phyloP scores from a whole-genome alignment of 2,113 vertebrate species.

The Aldabrachelys gigantea region DNA sequence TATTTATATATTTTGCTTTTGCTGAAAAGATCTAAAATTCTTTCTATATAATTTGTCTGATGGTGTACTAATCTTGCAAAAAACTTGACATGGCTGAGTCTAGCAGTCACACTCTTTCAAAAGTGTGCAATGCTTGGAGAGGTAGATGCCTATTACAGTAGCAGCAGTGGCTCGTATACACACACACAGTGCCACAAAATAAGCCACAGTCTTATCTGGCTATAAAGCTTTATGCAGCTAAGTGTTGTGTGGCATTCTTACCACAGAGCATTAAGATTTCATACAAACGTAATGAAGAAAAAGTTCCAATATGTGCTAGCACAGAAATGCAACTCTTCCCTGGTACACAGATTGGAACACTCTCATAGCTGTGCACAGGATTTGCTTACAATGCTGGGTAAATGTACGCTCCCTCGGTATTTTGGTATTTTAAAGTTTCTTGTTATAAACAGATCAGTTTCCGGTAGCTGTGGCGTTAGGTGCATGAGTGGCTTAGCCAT shows the following conservation, averaged over 20 bases:
- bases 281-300: no score
- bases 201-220: no score
- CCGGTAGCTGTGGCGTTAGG: neutral
- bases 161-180: no score
- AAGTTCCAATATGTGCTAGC: no score
- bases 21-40: neutral
- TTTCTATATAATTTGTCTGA: neutral
- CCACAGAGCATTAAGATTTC: no score
- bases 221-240: no score
- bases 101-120: neutral
- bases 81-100: neutral
- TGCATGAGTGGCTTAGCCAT: neutral
- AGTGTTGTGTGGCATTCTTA: no score
- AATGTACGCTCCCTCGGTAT: no score
- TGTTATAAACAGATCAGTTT: neutral
- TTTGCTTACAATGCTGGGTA: no score
- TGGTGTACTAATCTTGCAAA: neutral
- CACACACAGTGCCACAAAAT: no score
- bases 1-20: neutral
- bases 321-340: neutral
- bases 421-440: neutral
- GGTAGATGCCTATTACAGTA: no score
- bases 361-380: neutral
- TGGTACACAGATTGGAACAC: neutral
- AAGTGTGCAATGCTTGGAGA: neutral